Base-by-base conservation (phyloP, 2,797 vertebrate genomes). In the Acrossocheilus fasciatus region DNA sequence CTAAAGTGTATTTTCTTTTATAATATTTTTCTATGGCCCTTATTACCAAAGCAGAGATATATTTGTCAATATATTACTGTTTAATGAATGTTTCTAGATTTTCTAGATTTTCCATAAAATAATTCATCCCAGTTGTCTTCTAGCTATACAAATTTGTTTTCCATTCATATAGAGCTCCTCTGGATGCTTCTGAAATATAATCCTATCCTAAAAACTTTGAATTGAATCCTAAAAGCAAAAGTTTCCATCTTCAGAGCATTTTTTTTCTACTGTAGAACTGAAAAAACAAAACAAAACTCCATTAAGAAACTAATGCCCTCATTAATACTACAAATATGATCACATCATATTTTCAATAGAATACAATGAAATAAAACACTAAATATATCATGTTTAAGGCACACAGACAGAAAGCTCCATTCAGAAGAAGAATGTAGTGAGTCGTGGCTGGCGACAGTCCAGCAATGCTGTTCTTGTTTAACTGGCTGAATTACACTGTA, bases 401-500 rank as follows among this genome's bases (percentile, higher is more conserved):
- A 52, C 17, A 76, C 14, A 47, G 41, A 45, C n/a, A 80, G 41
- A 78, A 59, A 39, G 26, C 36, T 59, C 68, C 36, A 78, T 62
- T 62, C 36, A 43, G 34, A 80, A 80, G 86, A 82, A 52, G 73
- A 54, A 64, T 87, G 41, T 30, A 69, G 47, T 84, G 80, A 85
- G 70, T 73, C 23, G 11, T 23, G 54, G 41, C 68, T 89, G 91
- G 89, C 75, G 41, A 52, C 52, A 64, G 43, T 68, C 78, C 74
- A 62, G 52, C 85, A 75, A 87, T 90, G 86, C 92, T 94, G 92
- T 83, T 92, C 83, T 87, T 91, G 88, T 91, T 95, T 93, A 93
- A 88, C 91, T 77, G 57, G 78, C 85, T 75, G 84, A 91, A 92
- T 93, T 91, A 91, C 77, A 75, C 86, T 88, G 82, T 88, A 81